Conservation (phyloP, 2,113 vertebrate species). For the Dicerorhinus sumatrensis region DNA sequence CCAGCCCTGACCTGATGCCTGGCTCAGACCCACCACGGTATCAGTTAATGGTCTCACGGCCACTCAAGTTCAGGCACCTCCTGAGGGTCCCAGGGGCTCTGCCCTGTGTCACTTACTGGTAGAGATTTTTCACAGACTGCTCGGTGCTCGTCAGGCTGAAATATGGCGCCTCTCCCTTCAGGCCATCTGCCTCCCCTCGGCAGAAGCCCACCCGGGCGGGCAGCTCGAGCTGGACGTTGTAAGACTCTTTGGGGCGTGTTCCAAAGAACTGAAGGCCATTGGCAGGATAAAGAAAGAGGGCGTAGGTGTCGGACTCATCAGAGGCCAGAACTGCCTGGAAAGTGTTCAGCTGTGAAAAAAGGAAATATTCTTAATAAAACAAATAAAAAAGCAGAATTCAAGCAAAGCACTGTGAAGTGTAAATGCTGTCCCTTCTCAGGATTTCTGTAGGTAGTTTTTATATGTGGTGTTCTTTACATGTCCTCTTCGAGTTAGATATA, state of each 20-base stretch:
- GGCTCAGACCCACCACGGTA: neutral
- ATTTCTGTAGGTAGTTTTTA: conserved; percentile 7
- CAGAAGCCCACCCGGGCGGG: conserved; percentile 96
- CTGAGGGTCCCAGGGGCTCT: neutral
- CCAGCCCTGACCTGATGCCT: neutral
- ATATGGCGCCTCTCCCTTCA: conserved; percentile 90
- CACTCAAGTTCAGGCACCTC: neutral
- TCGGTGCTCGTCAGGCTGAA: conserved; percentile 92
- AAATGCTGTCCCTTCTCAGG: neutral
- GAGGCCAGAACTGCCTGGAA: conserved; percentile 96
- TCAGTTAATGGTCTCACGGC: neutral
- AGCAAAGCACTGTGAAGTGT: neutral
- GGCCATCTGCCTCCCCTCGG: conserved; percentile 89
- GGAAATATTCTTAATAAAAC: conserved; percentile 57
- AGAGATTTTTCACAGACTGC: conserved; percentile 92
- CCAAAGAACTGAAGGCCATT: conserved; percentile 95
- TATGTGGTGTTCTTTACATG: neutral
- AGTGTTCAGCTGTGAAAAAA: conserved; percentile 92
- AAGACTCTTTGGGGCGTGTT: conserved; percentile 94
- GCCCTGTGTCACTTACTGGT: conserved; percentile 89
- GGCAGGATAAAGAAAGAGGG: conserved; percentile 94
- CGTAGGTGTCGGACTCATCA: conserved; percentile 90
- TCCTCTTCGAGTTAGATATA: conserved; percentile 17
- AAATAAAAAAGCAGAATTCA: neutral
- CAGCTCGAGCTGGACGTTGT: conserved; percentile 95